Evolutionary conservation across 2,797 vertebrate genomes (phyloP).

Genomic region (Pempheris klunzingeri): DNA sequence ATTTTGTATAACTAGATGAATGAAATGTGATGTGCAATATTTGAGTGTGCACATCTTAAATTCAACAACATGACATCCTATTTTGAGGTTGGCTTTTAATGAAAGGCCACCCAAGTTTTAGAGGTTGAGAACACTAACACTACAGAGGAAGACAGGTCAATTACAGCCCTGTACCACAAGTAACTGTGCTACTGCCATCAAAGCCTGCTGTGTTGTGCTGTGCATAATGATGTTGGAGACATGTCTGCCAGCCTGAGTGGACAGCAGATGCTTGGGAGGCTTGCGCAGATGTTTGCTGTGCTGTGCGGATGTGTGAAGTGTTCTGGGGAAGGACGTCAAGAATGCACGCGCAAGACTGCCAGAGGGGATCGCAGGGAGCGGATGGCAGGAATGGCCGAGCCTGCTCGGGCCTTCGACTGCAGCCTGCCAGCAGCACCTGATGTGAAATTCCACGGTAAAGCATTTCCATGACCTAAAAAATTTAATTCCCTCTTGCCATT

Average conservation of each 20-base stretch:
- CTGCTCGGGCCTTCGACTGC: slow-evolving; percentile 31
- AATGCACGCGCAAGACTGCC: slow-evolving; percentile 52
- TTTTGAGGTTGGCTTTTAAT: neutral
- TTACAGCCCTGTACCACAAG: neutral
- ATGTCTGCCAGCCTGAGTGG: slow-evolving; percentile 39
- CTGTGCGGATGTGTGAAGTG: slow-evolving; percentile 55
- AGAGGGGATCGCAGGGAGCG: slow-evolving; percentile 33
- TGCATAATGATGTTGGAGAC: slow-evolving; percentile 37
- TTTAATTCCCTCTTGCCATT: slow-evolving; percentile 35
- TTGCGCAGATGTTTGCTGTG: slow-evolving; percentile 50
- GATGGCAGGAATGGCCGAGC: slow-evolving; percentile 32
- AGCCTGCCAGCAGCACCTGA: slow-evolving; percentile 40
- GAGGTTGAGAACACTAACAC: neutral
- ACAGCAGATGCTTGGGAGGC: slow-evolving; percentile 63
- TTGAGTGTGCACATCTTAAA: neutral
- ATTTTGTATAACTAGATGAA: too few relatives aligned
- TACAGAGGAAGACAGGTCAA: neutral
- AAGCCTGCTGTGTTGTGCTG: slow-evolving; percentile 12
- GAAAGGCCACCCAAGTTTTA: neutral
- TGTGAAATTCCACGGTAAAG: slow-evolving; percentile 57
- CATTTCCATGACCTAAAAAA: slow-evolving; percentile 61
- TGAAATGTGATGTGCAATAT: neutral
- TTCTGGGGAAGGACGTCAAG: slow-evolving; percentile 67
- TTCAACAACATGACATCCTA: neutral
- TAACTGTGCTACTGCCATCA: slow-evolving; percentile 15